phyloP scores from a whole-genome alignment of 35 echinoderm and acorn worm genomes.

The Strongylocentrotus purpuratus region DNA sequence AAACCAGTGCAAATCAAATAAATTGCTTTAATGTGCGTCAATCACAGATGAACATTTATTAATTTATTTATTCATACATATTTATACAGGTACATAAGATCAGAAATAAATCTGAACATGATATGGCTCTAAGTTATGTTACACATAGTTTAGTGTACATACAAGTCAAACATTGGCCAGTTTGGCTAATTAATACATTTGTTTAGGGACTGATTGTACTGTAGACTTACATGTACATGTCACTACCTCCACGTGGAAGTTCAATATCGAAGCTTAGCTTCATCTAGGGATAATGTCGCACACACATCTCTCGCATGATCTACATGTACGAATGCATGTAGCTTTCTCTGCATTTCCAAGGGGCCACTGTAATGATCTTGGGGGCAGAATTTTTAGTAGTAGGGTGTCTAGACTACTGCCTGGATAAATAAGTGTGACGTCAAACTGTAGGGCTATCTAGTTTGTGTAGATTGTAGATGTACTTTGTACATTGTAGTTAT shows the following conservation, averaged over 20 bases:
- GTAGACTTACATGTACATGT: not conserved
- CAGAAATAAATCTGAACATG: too few species aligned
- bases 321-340: not conserved
- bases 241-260: not conserved
- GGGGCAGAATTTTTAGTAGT: not conserved
- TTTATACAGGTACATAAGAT: too few species aligned
- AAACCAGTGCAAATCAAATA: too few species aligned
- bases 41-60: too few species aligned
- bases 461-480: not conserved
- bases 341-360: constrained; percentile 8
- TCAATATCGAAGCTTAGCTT: not conserved
- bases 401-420: not conserved
- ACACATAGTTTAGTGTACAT: too few species aligned
- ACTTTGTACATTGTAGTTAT: not conserved
- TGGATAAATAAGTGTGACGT: constrained; percentile 2
- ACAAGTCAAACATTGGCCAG: too few species aligned
- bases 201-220: too few species aligned
- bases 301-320: not conserved
- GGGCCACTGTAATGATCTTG: not conserved
- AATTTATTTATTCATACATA: too few species aligned
- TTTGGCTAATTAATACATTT: too few species aligned
- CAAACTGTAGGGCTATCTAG: not conserved
- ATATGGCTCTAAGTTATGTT: too few species aligned
- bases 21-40: too few species aligned
- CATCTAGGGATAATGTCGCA: not conserved